phyloP scores from a whole-genome alignment of 2,888 invertebrate species.

The Pristionchus arcanus region DNA sequence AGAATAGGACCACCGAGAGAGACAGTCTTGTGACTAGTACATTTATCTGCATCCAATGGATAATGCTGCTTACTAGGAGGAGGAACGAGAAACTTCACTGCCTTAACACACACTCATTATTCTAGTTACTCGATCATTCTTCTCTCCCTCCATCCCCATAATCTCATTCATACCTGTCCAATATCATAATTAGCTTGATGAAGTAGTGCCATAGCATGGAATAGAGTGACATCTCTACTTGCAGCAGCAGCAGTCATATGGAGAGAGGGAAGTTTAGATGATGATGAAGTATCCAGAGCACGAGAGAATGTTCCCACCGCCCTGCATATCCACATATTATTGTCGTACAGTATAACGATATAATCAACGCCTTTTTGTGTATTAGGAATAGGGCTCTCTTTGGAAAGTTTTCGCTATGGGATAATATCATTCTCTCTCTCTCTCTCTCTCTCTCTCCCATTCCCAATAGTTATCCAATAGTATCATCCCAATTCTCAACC shows the following conservation, averaged over 20 bases:
- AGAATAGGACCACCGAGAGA: slow-evolving; percentile 78
- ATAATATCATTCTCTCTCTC: no score
- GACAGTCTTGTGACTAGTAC: slow-evolving; percentile 75
- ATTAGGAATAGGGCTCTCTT: no score
- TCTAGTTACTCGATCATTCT: background rate
- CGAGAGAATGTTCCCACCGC: slow-evolving; percentile 99
- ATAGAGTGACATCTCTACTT: slow-evolving; percentile 97
- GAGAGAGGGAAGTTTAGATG: slow-evolving; percentile 96
- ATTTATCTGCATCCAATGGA: slow-evolving; percentile 76
- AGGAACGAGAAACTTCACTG: slow-evolving; percentile 78
- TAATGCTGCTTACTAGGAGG: slow-evolving; percentile 80
- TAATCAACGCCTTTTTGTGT: no score
- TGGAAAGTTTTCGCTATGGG: no score
- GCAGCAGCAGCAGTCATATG: slow-evolving; percentile 99
- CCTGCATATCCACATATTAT: slow-evolving; percentile 68
- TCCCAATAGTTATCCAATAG: no score
- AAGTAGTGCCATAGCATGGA: slow-evolving; percentile 98
- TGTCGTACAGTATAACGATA: no score
- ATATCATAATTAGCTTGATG: slow-evolving; percentile 94
- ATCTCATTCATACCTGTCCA: slow-evolving; percentile 84
- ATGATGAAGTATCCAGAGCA: slow-evolving; percentile 97
- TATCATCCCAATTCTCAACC: no score
- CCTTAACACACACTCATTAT: slow-evolving; percentile 58
- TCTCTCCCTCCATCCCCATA: background rate
- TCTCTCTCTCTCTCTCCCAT: no score